Conservation (phyloP, 2,888 invertebrate genomes). For the Cryptocephalus moraei region DNA sequence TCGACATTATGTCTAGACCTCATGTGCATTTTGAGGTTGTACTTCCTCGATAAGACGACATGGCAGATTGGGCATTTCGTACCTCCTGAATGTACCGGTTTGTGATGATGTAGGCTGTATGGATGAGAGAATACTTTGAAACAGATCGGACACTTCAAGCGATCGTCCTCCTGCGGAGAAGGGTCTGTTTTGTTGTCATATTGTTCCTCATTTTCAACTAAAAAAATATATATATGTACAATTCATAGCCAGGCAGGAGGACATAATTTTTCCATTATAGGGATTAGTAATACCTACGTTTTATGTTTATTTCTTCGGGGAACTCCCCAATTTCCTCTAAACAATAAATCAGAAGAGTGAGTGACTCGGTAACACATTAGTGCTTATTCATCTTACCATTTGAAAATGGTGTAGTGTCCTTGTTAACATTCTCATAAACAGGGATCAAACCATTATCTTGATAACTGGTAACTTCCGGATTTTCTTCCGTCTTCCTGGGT, state of each 20-base stretch:
- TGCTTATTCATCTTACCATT: no score
- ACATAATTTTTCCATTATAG: no score
- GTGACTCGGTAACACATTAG: no score
- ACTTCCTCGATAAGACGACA: conserved; percentile 18
- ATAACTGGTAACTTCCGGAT: no score
- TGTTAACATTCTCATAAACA: no score
- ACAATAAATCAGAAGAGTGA: no score
- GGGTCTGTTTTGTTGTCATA: background rate
- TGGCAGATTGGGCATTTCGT: conserved; percentile 19
- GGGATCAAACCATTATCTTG: no score
- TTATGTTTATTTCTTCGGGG: no score
- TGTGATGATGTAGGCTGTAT: conserved; percentile 16
- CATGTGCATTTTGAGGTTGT: conserved; percentile 18
- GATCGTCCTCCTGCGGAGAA: conserved; percentile 5
- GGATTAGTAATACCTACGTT: no score
- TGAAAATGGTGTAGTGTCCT: no score
- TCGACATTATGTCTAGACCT: conserved; percentile 12
- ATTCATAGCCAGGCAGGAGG: background rate
- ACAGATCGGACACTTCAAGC: conserved; percentile 14
- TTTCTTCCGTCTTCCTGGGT: background rate
- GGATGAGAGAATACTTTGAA: conserved; percentile 15
- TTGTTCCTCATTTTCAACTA: conserved; percentile 10
- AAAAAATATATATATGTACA: conserved; percentile 5
- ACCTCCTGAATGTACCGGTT: conserved; percentile 16
- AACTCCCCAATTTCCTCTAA: no score